Evolutionary conservation across 2,797 vertebrate genomes (phyloP).

Genomic region (Xerus rutilus): DNA sequence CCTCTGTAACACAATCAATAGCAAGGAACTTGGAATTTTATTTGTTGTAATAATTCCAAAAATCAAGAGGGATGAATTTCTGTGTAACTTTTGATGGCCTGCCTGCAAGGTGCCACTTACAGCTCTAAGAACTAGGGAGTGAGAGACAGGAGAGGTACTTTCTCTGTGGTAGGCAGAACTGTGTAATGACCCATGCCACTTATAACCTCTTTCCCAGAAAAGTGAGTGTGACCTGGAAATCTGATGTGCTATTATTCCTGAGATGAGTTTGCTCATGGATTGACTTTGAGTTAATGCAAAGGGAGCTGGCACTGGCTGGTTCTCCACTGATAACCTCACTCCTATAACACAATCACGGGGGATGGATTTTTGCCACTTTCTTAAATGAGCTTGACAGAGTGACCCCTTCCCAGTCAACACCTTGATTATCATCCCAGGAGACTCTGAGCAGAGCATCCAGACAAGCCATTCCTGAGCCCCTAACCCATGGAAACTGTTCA

Average conservation of each 20-base stretch:
- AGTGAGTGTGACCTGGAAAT: not conserved
- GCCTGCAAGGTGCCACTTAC: not conserved
- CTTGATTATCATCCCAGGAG: not conserved
- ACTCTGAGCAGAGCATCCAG: not conserved
- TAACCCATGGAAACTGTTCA: not conserved
- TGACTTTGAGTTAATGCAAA: not conserved
- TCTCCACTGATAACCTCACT: not conserved
- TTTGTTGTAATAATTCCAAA: not conserved
- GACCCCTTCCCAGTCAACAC: not conserved
- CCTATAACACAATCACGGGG: no score
- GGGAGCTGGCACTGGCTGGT: not conserved
- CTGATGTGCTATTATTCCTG: not conserved
- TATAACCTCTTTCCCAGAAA: not conserved
- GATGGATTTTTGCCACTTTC: not conserved
- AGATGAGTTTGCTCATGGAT: not conserved
- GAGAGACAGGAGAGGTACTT: not conserved
- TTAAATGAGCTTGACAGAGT: not conserved
- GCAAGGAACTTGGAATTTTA: not conserved
- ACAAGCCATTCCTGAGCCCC: not conserved
- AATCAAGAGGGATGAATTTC: not conserved
- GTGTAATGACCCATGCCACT: no score
- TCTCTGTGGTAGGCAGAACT: not conserved
- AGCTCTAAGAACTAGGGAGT: not conserved
- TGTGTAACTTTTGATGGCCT: not conserved
- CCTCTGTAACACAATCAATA: not conserved